Evolutionary conservation across 2,888 invertebrate species (phyloP).

Genomic region (Digitonthophagus gazella): DNA sequence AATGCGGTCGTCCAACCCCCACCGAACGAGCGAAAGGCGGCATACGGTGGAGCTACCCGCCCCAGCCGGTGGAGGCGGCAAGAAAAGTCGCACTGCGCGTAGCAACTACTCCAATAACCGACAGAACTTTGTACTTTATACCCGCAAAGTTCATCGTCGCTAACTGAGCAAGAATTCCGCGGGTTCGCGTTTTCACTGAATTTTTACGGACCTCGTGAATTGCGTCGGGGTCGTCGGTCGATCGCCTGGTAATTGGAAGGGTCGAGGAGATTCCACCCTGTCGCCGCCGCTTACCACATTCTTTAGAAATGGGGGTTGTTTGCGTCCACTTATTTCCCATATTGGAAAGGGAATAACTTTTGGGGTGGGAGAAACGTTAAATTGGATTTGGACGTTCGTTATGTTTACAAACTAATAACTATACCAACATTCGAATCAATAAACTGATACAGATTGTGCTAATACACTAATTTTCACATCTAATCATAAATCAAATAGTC

Average conservation of each 20-base stretch:
- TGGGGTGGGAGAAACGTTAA: no score
- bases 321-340: background rate
- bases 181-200: background rate
- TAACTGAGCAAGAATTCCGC: background rate
- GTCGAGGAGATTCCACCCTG: background rate
- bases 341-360: background rate
- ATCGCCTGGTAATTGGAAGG: background rate
- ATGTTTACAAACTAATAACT: no score
- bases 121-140: background rate
- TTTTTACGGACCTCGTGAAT: background rate
- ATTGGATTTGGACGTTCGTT: no score
- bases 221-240: background rate
- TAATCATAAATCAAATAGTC: no score
- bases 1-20: slow-evolving; percentile 29
- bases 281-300: background rate
- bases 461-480: no score
- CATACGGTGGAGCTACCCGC: background rate
- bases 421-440: no score
- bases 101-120: background rate
- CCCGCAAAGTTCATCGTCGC: background rate
- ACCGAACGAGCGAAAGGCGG: slow-evolving; percentile 3
- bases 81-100: background rate
- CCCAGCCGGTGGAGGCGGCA: background rate
- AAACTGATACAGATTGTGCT: no score
- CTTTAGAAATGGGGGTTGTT: background rate